Conservation (phyloP, 2,113 vertebrate species). For the Phainopepla nitens region DNA sequence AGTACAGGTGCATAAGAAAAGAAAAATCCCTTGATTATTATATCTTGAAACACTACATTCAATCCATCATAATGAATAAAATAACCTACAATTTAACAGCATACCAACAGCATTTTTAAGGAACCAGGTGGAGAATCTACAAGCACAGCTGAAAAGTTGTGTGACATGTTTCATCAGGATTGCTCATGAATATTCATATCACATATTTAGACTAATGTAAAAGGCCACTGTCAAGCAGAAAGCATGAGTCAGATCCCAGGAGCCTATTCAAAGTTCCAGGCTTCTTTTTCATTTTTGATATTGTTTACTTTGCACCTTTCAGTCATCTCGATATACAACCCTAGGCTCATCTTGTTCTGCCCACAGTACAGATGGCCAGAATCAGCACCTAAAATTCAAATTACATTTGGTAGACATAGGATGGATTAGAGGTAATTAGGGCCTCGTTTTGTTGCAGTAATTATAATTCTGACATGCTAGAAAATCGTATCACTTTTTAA, state of each 20-base stretch:
- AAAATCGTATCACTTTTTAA: not conserved
- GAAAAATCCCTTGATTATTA: not conserved
- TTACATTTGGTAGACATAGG: not conserved
- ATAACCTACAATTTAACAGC: not conserved
- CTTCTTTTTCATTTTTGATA: slow-evolving; percentile 10
- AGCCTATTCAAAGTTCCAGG: not conserved
- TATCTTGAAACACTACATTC: not conserved
- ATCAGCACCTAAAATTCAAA: slow-evolving; percentile 15
- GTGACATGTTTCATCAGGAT: not conserved
- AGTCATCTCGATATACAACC: not conserved
- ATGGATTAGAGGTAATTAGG: slow-evolving; percentile 6
- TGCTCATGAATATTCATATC: slow-evolving; percentile 41
- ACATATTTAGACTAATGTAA: slow-evolving; percentile 17
- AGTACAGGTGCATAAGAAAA: not conserved
- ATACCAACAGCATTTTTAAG: not conserved
- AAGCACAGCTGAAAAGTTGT: slow-evolving; percentile 40
- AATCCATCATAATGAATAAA: not conserved
- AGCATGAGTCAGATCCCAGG: slow-evolving; percentile 37
- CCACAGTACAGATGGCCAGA: slow-evolving; percentile 35
- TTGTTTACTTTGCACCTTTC: slow-evolving; percentile 47
- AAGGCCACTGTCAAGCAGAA: slow-evolving; percentile 47
- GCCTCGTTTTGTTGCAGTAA: not conserved
- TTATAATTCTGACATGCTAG: not conserved
- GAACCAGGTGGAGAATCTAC: slow-evolving; percentile 19
- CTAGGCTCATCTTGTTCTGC: not conserved